Conservation (phyloP, 2,113 vertebrate genomes). For the Physeter macrocephalus region DNA sequence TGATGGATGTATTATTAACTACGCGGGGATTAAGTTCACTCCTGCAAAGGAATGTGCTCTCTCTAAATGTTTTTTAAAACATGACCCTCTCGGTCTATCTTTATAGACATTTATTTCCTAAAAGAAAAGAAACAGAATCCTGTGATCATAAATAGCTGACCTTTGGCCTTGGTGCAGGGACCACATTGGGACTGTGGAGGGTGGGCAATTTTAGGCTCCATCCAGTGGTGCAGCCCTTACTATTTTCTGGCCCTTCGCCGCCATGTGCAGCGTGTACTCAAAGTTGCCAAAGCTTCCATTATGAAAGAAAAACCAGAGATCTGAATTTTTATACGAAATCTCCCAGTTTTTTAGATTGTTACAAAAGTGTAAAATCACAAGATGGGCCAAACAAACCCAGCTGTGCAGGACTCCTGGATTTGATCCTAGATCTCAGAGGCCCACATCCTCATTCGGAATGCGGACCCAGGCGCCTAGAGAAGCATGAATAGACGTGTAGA, state of each 20-base stretch:
- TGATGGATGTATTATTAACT: background rate
- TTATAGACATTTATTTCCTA: background rate
- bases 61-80: background rate
- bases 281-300: background rate
- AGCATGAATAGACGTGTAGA: rapidly evolving
- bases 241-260: too few relatives aligned
- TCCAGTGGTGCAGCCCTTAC: background rate
- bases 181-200: too few relatives aligned
- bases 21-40: background rate
- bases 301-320: background rate
- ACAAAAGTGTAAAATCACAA: background rate
- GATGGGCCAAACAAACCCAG: background rate
- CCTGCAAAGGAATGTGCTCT: background rate
- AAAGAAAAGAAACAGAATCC: background rate
- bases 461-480: background rate
- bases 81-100: background rate
- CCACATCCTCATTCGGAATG: background rate
- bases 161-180: background rate
- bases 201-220: background rate
- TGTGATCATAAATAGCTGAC: background rate
- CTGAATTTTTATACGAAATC: background rate
- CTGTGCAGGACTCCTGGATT: too few relatives aligned
- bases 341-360: background rate
- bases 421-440: background rate
- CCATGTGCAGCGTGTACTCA: background rate